A percentile compares a stretch with the other conserved stretches of the same genome.
Evolutionary conservation across 37 sponge, comb jelly and placozoan species (phyloP).

Genomic region (Spongia lamella): DNA sequence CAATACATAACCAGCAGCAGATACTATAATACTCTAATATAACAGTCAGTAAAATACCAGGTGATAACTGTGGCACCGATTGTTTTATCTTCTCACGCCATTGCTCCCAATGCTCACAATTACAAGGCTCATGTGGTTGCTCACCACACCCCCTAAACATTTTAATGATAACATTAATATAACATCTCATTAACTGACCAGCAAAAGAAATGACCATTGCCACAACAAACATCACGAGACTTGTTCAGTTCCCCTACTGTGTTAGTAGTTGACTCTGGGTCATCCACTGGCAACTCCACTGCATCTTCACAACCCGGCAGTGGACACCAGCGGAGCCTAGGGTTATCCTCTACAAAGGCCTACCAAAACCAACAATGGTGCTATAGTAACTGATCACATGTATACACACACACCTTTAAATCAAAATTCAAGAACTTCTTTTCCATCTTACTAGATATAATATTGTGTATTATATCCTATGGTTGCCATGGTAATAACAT

Average conservation of each 20-base stretch:
- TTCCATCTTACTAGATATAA: conserved; percentile 77
- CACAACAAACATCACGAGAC: conserved; percentile 63
- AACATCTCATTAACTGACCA: conserved; percentile 47
- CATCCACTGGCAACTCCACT: conserved; percentile 25
- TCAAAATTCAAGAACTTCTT: conserved; percentile 71
- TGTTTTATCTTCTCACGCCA: conserved; percentile 71
- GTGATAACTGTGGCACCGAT: conserved; percentile 22
- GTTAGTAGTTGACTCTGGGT: not conserved
- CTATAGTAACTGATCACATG: not conserved
- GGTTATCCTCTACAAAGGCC: conserved; percentile 86
- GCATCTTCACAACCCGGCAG: conserved; percentile 80
- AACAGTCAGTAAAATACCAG: conserved; percentile 19
- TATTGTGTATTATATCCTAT: conserved; percentile 76
- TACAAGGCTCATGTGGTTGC: conserved; percentile 75
- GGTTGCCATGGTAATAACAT: not conserved
- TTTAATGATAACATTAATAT: not conserved
- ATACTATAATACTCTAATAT: not conserved
- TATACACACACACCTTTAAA: conserved; percentile 42
- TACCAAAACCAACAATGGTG: not conserved
- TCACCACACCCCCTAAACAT: conserved; percentile 62
- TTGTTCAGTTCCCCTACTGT: not conserved
- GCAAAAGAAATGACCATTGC: conserved; percentile 88
- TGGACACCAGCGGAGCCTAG: conserved; percentile 87
- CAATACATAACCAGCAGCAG: too few relatives aligned
- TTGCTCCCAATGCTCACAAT: conserved; percentile 70